A percentile compares a stretch with the other conserved stretches of the same genome.
Conservation (phyloP, 2,113 vertebrate genomes). For the Otis tarda region DNA sequence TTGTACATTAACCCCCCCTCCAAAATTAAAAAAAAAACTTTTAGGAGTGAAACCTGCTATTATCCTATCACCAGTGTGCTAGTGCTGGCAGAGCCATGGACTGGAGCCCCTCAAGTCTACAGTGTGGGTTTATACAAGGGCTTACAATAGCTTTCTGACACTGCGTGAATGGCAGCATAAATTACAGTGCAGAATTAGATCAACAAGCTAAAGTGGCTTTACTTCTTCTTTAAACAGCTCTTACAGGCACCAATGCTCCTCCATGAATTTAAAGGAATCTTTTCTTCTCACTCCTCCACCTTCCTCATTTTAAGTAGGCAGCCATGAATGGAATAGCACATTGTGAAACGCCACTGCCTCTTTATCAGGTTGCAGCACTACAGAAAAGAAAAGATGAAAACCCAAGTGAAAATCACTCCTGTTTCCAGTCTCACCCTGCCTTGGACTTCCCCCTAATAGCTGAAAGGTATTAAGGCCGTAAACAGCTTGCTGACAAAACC, state of each 20-base stretch:
- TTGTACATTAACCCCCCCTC: neutral
- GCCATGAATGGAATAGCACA: neutral
- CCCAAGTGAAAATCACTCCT: slow-evolving; percentile 23
- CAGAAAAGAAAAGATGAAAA: slow-evolving; percentile 21
- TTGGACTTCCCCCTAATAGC: neutral
- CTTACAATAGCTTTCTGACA: slow-evolving; percentile 26
- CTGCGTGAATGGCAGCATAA: slow-evolving; percentile 30
- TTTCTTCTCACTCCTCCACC: slow-evolving; percentile 36
- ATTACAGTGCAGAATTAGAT: slow-evolving; percentile 47
- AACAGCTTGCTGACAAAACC: neutral
- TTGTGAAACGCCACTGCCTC: neutral
- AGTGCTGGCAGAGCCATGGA: neutral
- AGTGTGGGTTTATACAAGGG: neutral
- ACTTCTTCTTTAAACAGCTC: slow-evolving; percentile 26
- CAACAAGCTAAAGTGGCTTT: slow-evolving; percentile 46
- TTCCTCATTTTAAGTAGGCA: slow-evolving; percentile 57
- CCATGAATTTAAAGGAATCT: slow-evolving; percentile 12
- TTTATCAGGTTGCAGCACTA: slow-evolving; percentile 2
- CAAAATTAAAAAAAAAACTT: neutral
- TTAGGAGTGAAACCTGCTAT: slow-evolving; percentile 15
- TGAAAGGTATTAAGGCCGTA: slow-evolving; percentile 31
- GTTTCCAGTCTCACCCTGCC: neutral
- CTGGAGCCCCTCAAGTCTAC: neutral
- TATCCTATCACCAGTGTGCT: neutral
- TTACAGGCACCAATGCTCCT: neutral